A percentile compares a stretch with the other conserved stretches of the same genome.
Evolutionary conservation across 2,797 vertebrate species (phyloP).

Genomic region (Xenentodon cancila): DNA sequence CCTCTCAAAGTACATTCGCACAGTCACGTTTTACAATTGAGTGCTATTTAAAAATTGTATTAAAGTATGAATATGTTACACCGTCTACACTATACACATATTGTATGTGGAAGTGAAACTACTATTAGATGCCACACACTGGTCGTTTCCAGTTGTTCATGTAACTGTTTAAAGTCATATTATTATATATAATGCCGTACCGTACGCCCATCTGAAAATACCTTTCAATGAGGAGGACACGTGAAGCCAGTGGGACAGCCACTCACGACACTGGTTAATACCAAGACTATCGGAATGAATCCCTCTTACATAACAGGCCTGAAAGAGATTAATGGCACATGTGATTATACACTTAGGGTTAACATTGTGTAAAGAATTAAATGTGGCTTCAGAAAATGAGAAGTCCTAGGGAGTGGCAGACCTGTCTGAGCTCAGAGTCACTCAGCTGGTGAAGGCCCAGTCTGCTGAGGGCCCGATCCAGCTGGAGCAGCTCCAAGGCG

Average conservation of each 20-base stretch:
- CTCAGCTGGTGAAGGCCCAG: slow-evolving; percentile 85
- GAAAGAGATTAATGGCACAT: slow-evolving; percentile 14
- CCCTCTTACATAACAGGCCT: slow-evolving; percentile 95
- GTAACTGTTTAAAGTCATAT: background rate
- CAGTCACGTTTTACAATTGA: too few species aligned
- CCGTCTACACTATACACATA: too few species aligned
- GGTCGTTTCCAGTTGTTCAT: background rate
- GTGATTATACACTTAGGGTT: background rate
- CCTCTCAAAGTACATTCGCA: too few species aligned
- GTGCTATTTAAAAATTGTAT: too few species aligned
- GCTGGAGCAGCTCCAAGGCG: slow-evolving; percentile 84
- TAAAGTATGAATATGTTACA: too few species aligned
- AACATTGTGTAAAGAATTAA: too few species aligned
- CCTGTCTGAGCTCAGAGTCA: slow-evolving; percentile 86
- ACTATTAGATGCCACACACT: background rate
- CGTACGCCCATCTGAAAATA: slow-evolving; percentile 49
- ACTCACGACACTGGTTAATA: slow-evolving; percentile 80
- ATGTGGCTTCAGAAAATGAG: background rate
- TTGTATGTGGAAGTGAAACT: background rate
- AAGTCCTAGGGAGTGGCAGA: slow-evolving; percentile 51
- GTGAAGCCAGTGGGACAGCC: slow-evolving; percentile 91
- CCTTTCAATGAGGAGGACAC: slow-evolving; percentile 88
- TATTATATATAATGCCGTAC: background rate
- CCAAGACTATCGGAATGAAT: slow-evolving; percentile 79
- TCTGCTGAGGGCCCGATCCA: slow-evolving; percentile 87